Evolutionary conservation across 2,797 vertebrate species (phyloP).

Genomic region (Diceros bicornis): DNA sequence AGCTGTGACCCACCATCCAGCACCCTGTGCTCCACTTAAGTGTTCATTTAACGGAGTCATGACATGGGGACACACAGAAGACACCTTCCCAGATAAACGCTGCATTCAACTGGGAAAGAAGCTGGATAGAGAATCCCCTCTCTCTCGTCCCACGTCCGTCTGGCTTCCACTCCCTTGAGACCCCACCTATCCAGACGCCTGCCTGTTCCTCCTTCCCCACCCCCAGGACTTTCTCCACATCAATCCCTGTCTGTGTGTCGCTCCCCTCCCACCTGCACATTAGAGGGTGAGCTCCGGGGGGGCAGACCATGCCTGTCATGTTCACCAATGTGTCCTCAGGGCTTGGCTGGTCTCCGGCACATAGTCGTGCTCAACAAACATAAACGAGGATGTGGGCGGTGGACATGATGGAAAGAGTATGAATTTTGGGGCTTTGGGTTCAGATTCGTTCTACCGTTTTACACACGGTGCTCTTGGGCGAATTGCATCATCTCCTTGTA

Average conservation of each 20-base stretch:
- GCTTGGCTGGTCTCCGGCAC: not conserved
- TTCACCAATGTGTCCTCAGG: not conserved
- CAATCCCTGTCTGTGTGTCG: not conserved
- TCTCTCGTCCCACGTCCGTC: not conserved
- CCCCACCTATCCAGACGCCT: too few species aligned
- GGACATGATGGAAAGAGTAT: not conserved
- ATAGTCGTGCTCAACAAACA: not conserved
- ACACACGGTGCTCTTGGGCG: not conserved
- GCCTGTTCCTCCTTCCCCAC: not conserved
- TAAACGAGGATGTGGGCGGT: fast-evolving
- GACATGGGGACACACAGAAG: fast-evolving
- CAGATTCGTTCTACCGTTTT: not conserved
- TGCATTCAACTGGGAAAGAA: too few species aligned
- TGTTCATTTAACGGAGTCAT: not conserved
- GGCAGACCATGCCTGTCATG: not conserved
- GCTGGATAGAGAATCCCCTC: too few species aligned
- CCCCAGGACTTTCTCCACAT: not conserved
- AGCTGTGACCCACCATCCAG: not conserved
- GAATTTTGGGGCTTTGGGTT: not conserved
- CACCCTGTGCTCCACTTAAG: not conserved
- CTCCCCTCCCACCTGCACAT: not conserved
- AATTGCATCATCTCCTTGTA: too few species aligned
- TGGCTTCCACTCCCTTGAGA: not conserved
- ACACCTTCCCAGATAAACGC: fast-evolving
- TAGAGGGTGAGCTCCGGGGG: not conserved